Percentiles rank a stretch among this genome's conserved stretches.
Evolutionary conservation across 2,113 vertebrate genomes (phyloP).

Genomic region (Struthio camelus): DNA sequence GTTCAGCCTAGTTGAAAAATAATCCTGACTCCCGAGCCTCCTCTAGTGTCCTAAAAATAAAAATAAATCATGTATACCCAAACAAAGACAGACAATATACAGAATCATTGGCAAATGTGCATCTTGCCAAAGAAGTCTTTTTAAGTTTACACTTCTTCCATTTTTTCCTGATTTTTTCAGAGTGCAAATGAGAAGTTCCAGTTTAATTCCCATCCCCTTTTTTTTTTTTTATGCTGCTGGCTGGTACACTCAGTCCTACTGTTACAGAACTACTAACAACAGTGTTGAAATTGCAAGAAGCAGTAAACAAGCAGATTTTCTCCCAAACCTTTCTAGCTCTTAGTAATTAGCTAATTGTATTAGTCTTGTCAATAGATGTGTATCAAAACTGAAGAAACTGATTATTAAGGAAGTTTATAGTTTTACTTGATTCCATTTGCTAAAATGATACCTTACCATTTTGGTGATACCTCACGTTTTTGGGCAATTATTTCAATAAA

Average conservation of each 20-base stretch:
- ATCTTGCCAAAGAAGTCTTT: background rate
- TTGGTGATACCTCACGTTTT: background rate
- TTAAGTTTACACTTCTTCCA: background rate
- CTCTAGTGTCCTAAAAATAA: slow-evolving; percentile 43
- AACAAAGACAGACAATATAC: background rate
- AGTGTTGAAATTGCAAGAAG: background rate
- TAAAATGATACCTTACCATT: background rate
- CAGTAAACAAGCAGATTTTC: background rate
- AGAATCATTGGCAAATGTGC: background rate
- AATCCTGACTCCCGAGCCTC: slow-evolving; percentile 45
- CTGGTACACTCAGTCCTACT: background rate
- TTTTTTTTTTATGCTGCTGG: background rate
- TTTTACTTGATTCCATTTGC: background rate
- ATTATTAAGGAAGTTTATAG: background rate
- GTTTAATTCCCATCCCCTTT: fast-evolving
- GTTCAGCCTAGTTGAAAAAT: background rate
- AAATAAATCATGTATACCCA: background rate
- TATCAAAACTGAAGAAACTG: background rate
- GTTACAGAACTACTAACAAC: background rate
- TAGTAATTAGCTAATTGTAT: background rate
- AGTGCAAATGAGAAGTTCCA: background rate
- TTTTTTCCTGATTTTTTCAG: background rate
- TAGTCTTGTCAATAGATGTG: background rate
- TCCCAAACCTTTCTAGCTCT: background rate
- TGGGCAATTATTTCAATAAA: background rate